Evolutionary conservation across 1,140 invertebrate species (phyloP).

Genomic region (Microplitis demolitor): DNA sequence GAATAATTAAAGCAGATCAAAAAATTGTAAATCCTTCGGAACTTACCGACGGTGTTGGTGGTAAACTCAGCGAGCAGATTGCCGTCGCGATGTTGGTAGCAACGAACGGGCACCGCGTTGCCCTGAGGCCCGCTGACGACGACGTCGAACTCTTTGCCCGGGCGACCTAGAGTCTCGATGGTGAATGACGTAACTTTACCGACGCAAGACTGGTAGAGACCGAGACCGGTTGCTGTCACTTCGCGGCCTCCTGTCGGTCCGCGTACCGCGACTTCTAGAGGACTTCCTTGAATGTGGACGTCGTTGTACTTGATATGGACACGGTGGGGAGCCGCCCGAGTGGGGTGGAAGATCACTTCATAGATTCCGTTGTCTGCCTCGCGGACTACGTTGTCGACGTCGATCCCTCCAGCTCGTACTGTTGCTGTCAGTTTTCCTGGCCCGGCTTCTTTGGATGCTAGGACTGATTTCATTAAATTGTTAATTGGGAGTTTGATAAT

Average conservation of each 20-base stretch:
- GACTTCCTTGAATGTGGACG: slow-evolving; percentile 68
- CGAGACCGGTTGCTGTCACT: slow-evolving; percentile 77
- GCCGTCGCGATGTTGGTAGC: slow-evolving; percentile 94
- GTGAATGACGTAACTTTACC: slow-evolving; percentile 84
- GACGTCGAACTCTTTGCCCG: slow-evolving; percentile 89
- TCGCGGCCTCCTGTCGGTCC: slow-evolving; percentile 94
- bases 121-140: slow-evolving; percentile 87
- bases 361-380: slow-evolving; percentile 73
- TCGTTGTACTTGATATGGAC: slow-evolving; percentile 65
- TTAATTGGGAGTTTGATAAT: not conserved
- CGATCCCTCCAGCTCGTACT: slow-evolving; percentile 78
- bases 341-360: slow-evolving; percentile 86
- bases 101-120: slow-evolving; percentile 88
- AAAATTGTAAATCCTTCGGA: not conserved
- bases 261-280: slow-evolving; percentile 92
- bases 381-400: slow-evolving; percentile 80
- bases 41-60: slow-evolving; percentile 71
- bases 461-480: slow-evolving; percentile 50
- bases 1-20: not conserved
- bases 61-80: slow-evolving; percentile 91
- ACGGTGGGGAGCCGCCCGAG: slow-evolving; percentile 78
- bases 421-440: slow-evolving; percentile 79
- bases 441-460: slow-evolving; percentile 77
- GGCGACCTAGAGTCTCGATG: slow-evolving; percentile 84
- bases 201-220: slow-evolving; percentile 81